phyloP scores from a whole-genome alignment of 2,113 vertebrate species.

The Elachura formosa region DNA sequence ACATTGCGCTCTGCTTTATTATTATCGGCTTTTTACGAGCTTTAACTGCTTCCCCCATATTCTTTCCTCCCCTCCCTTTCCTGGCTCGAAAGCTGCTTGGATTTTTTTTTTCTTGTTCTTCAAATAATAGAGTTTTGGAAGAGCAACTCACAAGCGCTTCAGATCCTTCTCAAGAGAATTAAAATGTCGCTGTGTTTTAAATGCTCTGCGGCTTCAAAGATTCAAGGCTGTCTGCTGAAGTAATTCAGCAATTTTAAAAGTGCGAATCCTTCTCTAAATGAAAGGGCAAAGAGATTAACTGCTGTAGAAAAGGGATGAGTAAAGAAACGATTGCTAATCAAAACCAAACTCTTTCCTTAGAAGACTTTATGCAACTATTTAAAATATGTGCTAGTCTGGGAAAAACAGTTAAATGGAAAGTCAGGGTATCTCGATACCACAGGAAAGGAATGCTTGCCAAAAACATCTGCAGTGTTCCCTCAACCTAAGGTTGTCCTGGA shows the following conservation, averaged over 20 bases:
- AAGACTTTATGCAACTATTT: conserved; percentile 40
- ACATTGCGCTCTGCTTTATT: not conserved
- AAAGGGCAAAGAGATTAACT: conserved; percentile 16
- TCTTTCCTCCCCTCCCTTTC: rapidly evolving
- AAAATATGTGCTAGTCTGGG: conserved; percentile 63
- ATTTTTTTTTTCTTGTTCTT: not conserved
- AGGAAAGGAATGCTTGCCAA: conserved; percentile 57
- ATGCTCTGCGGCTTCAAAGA: not conserved
- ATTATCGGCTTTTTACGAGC: not conserved
- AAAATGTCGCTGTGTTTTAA: not conserved
- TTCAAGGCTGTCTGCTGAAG: not conserved
- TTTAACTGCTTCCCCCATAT: not conserved
- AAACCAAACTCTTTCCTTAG: conserved; percentile 45
- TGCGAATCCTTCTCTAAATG: not conserved
- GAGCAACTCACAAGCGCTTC: not conserved
- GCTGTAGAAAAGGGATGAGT: not conserved
- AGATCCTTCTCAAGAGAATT: not conserved
- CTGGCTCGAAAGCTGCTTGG: not conserved
- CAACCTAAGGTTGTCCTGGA: not conserved
- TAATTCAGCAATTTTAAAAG: not conserved
- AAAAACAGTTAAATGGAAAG: conserved; percentile 63
- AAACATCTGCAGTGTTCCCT: conserved; percentile 37
- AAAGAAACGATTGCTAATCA: conserved; percentile 20
- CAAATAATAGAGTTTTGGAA: not conserved
- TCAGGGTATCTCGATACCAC: conserved; percentile 51